These are phyloP conservation scores for Drosophila kikkawai DNA, from an alignment of 1,140 invertebrate species.

Conservation along the genomic window DNA sequence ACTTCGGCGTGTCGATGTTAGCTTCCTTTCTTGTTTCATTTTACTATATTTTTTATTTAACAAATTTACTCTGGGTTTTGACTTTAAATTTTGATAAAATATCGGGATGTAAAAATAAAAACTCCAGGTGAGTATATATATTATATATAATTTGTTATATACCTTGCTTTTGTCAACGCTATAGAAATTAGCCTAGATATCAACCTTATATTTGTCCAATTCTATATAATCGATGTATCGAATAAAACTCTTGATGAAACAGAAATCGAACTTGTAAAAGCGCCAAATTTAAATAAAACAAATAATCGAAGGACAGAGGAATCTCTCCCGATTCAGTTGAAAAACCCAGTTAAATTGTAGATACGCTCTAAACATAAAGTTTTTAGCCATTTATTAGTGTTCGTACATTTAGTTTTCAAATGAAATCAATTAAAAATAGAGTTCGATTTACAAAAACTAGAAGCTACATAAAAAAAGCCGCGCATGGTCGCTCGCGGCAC, in stretches of 20 bases:
- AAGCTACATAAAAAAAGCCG: conserved; percentile 76
- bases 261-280: background rate
- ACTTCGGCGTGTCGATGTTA: too few relatives aligned
- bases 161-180: too few relatives aligned
- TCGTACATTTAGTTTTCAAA: conserved; percentile 76
- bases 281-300: background rate
- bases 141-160: too few relatives aligned
- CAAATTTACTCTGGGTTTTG: too few relatives aligned
- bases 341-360: background rate
- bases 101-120: too few relatives aligned
- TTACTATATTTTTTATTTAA: too few relatives aligned
- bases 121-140: too few relatives aligned
- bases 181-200: too few relatives aligned
- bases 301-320: background rate
- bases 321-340: too few relatives aligned
- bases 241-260: background rate
- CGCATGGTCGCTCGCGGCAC: conserved; percentile 59
- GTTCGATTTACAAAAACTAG: conserved; percentile 71
- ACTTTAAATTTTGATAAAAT: too few relatives aligned
- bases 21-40: too few relatives aligned
- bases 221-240: background rate
- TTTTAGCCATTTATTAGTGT: conserved; percentile 78
- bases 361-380: conserved; percentile 46
- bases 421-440: conserved; percentile 60
- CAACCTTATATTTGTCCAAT: too few relatives aligned